Evolutionary conservation across 2,888 invertebrate genomes (phyloP).

Genomic region (Latrodectus elegans): DNA sequence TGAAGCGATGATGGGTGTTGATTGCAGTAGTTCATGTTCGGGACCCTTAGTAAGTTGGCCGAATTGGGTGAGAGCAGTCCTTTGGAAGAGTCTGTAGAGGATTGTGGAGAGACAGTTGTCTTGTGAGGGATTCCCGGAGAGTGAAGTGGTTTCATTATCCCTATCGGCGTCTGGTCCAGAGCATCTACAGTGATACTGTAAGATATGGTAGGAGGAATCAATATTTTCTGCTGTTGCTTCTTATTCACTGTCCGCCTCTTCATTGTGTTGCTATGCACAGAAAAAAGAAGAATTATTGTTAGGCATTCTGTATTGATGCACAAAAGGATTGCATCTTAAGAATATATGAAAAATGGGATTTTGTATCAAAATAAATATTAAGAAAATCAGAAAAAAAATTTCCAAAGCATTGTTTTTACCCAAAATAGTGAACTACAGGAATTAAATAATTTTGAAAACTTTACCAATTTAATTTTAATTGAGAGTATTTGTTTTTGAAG

Average conservation of each 20-base stretch:
- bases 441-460: too few species aligned
- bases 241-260: constrained; percentile 1
- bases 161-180: neutral
- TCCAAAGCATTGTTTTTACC: too few species aligned
- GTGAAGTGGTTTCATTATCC: neutral
- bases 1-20: too few species aligned
- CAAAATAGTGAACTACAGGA: too few species aligned
- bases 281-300: neutral
- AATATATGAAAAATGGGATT: too few species aligned
- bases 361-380: too few species aligned
- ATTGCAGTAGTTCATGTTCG: too few species aligned
- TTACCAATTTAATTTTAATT: too few species aligned
- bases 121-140: neutral
- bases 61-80: neutral
- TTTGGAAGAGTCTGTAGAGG: constrained; percentile 10
- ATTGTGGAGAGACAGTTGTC: neutral
- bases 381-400: too few species aligned
- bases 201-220: constrained; percentile 1
- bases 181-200: neutral
- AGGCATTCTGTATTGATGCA: too few species aligned
- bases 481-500: too few species aligned
- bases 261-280: neutral
- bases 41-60: neutral
- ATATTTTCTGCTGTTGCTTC: neutral
- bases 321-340: too few species aligned